phyloP scores from a whole-genome alignment of 37 sponge, comb jelly and placozoan genomes.

The Lycopodina hypogea region DNA sequence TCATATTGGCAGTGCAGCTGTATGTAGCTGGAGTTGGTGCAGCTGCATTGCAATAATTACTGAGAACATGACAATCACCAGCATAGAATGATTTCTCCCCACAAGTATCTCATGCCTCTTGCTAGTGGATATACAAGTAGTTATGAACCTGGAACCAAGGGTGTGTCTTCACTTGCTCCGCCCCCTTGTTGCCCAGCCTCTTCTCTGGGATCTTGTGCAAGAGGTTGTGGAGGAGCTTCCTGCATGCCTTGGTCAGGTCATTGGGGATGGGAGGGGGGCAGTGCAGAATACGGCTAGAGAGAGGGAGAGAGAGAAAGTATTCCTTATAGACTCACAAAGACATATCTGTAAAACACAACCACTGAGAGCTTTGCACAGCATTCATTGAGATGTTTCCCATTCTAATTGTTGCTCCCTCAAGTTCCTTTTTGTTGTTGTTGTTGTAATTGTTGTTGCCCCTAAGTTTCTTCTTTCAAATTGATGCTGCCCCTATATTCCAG shows the following conservation, averaged over 20 bases:
- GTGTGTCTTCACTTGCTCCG: constrained; percentile 79
- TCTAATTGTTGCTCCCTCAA: too few relatives aligned
- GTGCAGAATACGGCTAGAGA: constrained; percentile 74
- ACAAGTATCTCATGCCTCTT: not conserved
- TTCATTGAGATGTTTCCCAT: too few relatives aligned
- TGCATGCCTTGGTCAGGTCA: constrained; percentile 41
- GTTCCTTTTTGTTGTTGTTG: too few relatives aligned
- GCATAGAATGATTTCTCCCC: not conserved
- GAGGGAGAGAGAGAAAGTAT: not conserved
- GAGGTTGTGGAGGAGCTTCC: constrained; percentile 52
- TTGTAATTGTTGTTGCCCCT: too few relatives aligned
- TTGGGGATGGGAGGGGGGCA: constrained; percentile 53
- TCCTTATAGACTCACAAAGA: not conserved
- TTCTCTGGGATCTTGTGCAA: constrained; percentile 71
- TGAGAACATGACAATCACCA: not conserved
- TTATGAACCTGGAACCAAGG: constrained; percentile 85
- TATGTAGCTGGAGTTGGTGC: too few relatives aligned
- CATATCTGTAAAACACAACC: not conserved
- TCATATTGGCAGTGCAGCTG: too few relatives aligned
- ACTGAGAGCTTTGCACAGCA: too few relatives aligned
- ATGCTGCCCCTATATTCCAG: too few relatives aligned
- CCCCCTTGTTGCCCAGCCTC: constrained; percentile 80
- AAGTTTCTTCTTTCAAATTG: too few relatives aligned
- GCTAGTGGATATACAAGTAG: not conserved
- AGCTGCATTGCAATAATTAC: not conserved